Percentiles rank a stretch among this genome's conserved stretches.
Evolutionary conservation across 1,140 invertebrate species (phyloP).

Genomic region (Nephotettix cincticeps): DNA sequence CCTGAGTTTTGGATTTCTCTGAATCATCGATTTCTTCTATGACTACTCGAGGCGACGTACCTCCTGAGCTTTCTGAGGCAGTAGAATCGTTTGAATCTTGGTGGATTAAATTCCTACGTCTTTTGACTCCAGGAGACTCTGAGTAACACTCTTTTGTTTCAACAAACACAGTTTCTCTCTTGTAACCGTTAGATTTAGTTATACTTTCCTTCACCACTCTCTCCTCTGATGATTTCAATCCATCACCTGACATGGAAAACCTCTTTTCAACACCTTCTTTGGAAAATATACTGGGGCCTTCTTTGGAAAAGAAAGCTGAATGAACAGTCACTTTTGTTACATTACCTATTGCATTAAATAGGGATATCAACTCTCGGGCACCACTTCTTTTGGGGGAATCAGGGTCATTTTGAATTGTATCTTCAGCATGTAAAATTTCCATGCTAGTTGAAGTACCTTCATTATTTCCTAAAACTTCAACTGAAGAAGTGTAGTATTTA

Average conservation of each 20-base stretch:
- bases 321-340: slow-evolving; percentile 58
- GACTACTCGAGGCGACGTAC: slow-evolving; percentile 29
- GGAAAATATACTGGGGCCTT: slow-evolving; percentile 32
- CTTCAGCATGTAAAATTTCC: slow-evolving; percentile 39
- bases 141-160: slow-evolving; percentile 24
- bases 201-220: not conserved
- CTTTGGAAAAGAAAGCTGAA: slow-evolving; percentile 48
- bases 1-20: slow-evolving; percentile 40
- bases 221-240: not conserved
- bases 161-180: slow-evolving; percentile 20
- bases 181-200: not conserved
- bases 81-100: not conserved
- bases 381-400: slow-evolving; percentile 47
- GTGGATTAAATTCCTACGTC: slow-evolving; percentile 9
- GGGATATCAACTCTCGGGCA: slow-evolving; percentile 59
- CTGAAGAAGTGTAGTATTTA: slow-evolving; percentile 41
- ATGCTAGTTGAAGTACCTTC: slow-evolving; percentile 45
- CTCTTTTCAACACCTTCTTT: slow-evolving; percentile 35
- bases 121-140: slow-evolving; percentile 16
- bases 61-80: not conserved
- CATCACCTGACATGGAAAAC: slow-evolving; percentile 29
- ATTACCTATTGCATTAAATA: slow-evolving; percentile 62
- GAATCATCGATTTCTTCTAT: slow-evolving; percentile 40
- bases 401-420: not conserved
- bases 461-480: slow-evolving; percentile 42